Conservation (phyloP, 1,140 invertebrate genomes). For the Tenebrio molitor region DNA sequence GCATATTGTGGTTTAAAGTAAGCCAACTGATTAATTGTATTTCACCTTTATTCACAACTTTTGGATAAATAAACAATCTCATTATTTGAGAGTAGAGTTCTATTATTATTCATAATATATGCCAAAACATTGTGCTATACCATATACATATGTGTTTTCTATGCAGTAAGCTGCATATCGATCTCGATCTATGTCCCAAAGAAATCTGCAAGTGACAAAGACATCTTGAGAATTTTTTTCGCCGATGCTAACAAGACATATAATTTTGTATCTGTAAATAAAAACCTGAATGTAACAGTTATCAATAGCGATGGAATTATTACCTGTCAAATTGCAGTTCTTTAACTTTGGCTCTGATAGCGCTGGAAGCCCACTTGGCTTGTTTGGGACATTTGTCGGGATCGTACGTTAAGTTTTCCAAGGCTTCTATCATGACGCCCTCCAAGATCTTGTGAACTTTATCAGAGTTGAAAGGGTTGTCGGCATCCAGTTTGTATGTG, state of each 20-base stretch:
- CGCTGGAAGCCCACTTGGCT: conserved; percentile 64
- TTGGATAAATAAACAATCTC: too few species aligned
- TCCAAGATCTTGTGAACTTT: conserved; percentile 66
- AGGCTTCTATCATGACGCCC: conserved; percentile 64
- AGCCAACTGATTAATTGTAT: too few species aligned
- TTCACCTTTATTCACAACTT: too few species aligned
- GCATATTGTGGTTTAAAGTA: too few species aligned
- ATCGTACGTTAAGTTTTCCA: conserved; percentile 67
- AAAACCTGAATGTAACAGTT: neutral
- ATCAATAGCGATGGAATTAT: neutral
- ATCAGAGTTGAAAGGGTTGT: conserved; percentile 67
- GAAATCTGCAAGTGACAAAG: conserved; percentile 67
- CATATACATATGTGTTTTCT: conserved; percentile 70
- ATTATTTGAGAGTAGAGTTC: too few species aligned
- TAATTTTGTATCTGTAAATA: conserved; percentile 70
- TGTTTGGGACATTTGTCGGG: conserved; percentile 61
- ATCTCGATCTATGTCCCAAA: conserved; percentile 72
- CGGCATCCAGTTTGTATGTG: conserved; percentile 67
- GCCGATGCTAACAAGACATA: conserved; percentile 70
- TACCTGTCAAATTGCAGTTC: conserved; percentile 66
- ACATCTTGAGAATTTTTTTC: conserved; percentile 71
- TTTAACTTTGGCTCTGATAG: conserved; percentile 66
- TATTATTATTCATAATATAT: conserved; percentile 72
- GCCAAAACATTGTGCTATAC: conserved; percentile 70
- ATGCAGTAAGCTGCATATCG: conserved; percentile 68